phyloP scores from a whole-genome alignment of 1,140 invertebrate genomes.

The honey bee (Apis mellifera) region DNA sequence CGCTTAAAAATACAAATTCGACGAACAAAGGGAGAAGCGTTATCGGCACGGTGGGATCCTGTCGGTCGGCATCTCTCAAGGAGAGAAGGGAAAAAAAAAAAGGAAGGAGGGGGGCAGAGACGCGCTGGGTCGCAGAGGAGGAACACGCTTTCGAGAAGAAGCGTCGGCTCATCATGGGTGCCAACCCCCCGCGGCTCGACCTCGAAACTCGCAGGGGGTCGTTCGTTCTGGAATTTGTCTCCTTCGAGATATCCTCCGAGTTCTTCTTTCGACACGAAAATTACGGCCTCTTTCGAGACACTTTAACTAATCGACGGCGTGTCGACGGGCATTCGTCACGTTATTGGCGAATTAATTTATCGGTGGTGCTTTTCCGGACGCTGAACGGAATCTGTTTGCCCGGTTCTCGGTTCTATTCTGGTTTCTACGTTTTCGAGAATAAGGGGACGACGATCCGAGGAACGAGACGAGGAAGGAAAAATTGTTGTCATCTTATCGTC shows the following conservation, averaged over 20 bases:
- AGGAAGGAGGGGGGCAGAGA: background rate
- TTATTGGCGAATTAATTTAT: conserved; percentile 21
- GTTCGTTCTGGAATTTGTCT: conserved; percentile 66
- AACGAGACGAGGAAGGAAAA: too few species aligned
- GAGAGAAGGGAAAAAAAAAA: background rate
- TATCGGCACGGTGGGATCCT: conserved; percentile 72
- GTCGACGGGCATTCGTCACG: conserved; percentile 24
- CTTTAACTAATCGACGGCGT: conserved; percentile 5
- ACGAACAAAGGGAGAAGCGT: conserved; percentile 73
- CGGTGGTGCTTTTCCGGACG: background rate
- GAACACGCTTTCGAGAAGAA: conserved; percentile 59
- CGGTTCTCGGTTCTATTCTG: too few species aligned
- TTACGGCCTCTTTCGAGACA: background rate
- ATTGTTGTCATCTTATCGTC: too few species aligned
- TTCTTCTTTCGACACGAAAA: conserved; percentile 10
- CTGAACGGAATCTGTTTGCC: too few species aligned
- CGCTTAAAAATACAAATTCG: conserved; percentile 76
- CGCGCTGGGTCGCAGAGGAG: conserved; percentile 56
- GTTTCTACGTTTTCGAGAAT: too few species aligned
- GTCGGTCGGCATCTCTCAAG: conserved; percentile 1
- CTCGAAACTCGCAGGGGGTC: conserved; percentile 70
- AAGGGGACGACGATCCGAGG: too few species aligned
- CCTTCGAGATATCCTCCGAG: background rate
- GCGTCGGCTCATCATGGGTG: conserved; percentile 75
- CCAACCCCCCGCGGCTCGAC: conserved; percentile 74